Evolutionary conservation across 2,797 vertebrate species (phyloP).

Genomic region (Arremon aurantiirostris): DNA sequence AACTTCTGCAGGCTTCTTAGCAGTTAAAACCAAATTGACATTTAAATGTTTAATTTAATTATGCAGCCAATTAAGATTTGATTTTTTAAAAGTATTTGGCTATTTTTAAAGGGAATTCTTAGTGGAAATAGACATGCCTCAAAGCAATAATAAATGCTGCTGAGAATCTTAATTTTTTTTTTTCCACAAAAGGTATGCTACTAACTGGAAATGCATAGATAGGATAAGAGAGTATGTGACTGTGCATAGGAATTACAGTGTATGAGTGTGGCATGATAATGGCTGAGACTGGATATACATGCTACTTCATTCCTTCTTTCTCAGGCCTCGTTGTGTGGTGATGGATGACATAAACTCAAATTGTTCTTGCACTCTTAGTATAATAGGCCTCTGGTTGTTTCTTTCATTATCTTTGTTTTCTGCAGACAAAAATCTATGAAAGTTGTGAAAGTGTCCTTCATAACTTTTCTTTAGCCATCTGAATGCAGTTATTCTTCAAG

Average conservation of each 20-base stretch:
- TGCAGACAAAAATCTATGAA: not conserved
- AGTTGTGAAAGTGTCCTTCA: slow-evolving; percentile 9
- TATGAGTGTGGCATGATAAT: not conserved
- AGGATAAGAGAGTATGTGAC: not conserved
- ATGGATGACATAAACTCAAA: slow-evolving; percentile 82
- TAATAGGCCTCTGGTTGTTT: not conserved
- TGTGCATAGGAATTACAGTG: not conserved
- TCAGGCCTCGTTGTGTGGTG: slow-evolving; percentile 84
- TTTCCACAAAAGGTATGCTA: not conserved
- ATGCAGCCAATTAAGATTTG: not conserved
- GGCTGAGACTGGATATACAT: not conserved
- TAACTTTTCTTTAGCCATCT: slow-evolving; percentile 84
- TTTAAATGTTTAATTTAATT: not conserved
- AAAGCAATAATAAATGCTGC: not conserved
- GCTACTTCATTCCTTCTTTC: slow-evolving; percentile 56
- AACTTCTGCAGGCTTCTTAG: not conserved
- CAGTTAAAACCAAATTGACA: not conserved
- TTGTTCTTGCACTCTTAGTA: slow-evolving; percentile 86
- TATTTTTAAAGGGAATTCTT: not conserved
- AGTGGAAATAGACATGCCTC: not conserved
- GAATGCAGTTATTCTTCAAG: slow-evolving; percentile 92
- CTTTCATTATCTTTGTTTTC: not conserved
- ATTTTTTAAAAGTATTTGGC: not conserved
- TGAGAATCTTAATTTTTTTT: not conserved
- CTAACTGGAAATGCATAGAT: not conserved